A percentile compares a stretch with the other conserved stretches of the same genome.
phyloP scores from a whole-genome alignment of 2,113 vertebrate species.

The Haplotaxodon microlepis region DNA sequence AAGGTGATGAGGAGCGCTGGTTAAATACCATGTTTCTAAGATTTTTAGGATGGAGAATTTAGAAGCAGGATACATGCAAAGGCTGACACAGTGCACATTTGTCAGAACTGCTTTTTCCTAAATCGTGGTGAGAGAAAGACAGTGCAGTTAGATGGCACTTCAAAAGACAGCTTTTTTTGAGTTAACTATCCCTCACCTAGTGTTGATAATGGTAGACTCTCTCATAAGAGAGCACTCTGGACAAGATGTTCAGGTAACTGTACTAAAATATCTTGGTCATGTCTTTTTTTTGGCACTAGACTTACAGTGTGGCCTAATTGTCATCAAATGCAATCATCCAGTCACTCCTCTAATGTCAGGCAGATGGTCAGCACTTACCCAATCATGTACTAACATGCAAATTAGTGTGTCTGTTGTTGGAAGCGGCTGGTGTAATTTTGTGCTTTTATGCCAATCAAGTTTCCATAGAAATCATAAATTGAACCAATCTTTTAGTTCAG shows the following conservation, averaged over 20 bases:
- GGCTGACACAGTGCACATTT: background rate
- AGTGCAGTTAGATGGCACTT: background rate
- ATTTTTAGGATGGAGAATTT: background rate
- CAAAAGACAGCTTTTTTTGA: background rate
- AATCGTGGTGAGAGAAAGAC: background rate
- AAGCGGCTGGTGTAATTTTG: background rate
- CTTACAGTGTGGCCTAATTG: background rate
- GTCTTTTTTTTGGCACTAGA: background rate
- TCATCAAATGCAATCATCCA: background rate
- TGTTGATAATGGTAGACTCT: background rate
- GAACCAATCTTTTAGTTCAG: background rate
- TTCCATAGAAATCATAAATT: background rate
- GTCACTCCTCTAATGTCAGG: background rate
- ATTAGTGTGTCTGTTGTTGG: background rate
- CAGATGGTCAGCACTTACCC: background rate
- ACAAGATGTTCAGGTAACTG: background rate
- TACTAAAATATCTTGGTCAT: background rate
- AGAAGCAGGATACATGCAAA: background rate
- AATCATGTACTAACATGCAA: conserved; percentile 7
- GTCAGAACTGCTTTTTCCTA: background rate
- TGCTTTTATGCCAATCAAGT: conserved; percentile 28
- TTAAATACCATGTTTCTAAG: background rate
- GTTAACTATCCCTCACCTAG: background rate
- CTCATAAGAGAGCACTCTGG: background rate
- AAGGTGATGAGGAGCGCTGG: background rate